A percentile compares a stretch with the other conserved stretches of the same genome.
phyloP scores from a whole-genome alignment of 1,140 invertebrate genomes.

The Drosophila subobscura region DNA sequence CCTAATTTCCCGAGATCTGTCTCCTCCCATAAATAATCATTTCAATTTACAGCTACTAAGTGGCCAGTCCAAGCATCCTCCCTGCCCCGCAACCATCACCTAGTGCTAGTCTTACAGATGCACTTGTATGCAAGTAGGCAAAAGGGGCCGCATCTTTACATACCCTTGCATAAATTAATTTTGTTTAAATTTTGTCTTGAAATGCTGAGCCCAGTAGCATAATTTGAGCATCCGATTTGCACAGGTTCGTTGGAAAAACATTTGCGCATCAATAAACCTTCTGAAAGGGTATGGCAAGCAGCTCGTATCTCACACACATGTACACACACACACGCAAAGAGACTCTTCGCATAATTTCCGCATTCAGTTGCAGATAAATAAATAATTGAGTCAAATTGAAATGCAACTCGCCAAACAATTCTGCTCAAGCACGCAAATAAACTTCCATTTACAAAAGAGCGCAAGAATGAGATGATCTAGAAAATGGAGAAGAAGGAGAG shows the following conservation, averaged over 20 bases:
- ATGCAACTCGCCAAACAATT: conserved; percentile 81
- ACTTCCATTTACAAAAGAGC: conserved; percentile 44
- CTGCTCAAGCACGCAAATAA: conserved; percentile 72
- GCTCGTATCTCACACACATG: not conserved
- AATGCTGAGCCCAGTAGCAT: too few species aligned
- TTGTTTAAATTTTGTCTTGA: too few species aligned
- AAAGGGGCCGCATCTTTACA: too few species aligned
- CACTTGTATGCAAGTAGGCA: conserved; percentile 18
- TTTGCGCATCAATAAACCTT: too few species aligned
- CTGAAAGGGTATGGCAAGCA: too few species aligned
- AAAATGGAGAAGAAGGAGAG: too few species aligned
- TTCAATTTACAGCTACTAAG: conserved; percentile 71
- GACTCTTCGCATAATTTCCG: conserved; percentile 74
- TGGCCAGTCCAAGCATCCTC: conserved; percentile 35
- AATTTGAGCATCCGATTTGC: too few species aligned
- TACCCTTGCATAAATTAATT: too few species aligned
- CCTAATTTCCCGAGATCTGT: conserved; percentile 68
- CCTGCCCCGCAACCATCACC: too few species aligned
- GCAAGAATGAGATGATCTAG: conserved; percentile 31
- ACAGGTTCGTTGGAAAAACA: too few species aligned
- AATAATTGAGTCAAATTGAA: conserved; percentile 82
- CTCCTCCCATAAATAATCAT: conserved; percentile 69
- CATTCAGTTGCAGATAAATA: conserved; percentile 80
- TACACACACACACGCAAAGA: not conserved
- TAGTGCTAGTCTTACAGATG: too few species aligned